Conservation (phyloP, 2,113 vertebrate species). For the Poeciliopsis occidentalis region DNA sequence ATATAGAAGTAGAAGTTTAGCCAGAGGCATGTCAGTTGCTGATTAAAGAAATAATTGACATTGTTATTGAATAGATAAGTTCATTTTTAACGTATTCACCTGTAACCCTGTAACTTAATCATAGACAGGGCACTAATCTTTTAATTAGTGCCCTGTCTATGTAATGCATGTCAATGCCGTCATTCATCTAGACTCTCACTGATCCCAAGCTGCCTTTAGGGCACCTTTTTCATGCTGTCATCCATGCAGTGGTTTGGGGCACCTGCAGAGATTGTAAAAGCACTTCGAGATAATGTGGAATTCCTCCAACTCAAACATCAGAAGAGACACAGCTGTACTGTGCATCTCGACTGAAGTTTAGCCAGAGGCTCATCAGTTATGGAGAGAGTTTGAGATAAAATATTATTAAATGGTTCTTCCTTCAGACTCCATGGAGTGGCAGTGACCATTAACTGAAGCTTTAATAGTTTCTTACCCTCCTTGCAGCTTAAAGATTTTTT, state of each 20-base stretch:
- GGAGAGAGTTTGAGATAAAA: slow-evolving; percentile 47
- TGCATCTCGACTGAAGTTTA: slow-evolving; percentile 45
- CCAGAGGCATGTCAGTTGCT: slow-evolving; percentile 51
- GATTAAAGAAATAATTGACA: slow-evolving; percentile 51
- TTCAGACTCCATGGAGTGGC: slow-evolving; percentile 26
- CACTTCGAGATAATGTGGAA: not conserved
- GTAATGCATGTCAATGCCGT: slow-evolving; percentile 25
- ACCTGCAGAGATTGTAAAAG: slow-evolving; percentile 10
- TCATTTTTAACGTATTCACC: slow-evolving; percentile 26
- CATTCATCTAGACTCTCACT: slow-evolving; percentile 7
- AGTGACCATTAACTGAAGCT: slow-evolving; percentile 45
- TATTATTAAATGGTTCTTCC: slow-evolving; percentile 53
- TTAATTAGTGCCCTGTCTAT: slow-evolving; percentile 19
- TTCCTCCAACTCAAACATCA: slow-evolving; percentile 26
- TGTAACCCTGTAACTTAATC: slow-evolving; percentile 1
- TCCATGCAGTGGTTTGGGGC: not conserved
- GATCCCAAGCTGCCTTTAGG: slow-evolving; percentile 18
- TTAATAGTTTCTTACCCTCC: slow-evolving; percentile 38
- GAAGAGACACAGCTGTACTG: slow-evolving; percentile 14
- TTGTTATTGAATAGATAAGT: slow-evolving; percentile 20
- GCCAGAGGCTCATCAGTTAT: slow-evolving; percentile 52
- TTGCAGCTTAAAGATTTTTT: slow-evolving; percentile 31
- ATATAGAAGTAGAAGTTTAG: slow-evolving; percentile 34
- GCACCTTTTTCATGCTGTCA: slow-evolving; percentile 12
- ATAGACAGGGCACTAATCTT: not conserved